A percentile compares a stretch with the other conserved stretches of the same genome.
These are phyloP conservation scores for Phodopus roborovskii DNA, from an alignment of 2,113 vertebrate genomes.

Conservation along the genomic window DNA sequence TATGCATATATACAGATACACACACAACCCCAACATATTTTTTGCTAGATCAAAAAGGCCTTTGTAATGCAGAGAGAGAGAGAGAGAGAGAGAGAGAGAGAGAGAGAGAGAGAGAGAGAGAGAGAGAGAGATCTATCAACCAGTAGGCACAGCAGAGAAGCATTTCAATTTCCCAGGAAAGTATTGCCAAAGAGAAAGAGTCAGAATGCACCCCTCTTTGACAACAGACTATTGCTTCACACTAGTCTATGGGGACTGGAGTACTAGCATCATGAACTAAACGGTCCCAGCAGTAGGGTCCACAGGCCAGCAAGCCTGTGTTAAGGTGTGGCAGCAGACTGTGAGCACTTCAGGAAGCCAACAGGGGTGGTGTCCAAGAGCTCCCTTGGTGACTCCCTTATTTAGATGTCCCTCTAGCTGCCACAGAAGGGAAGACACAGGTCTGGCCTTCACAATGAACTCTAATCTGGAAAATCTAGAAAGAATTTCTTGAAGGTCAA, in stretches of 20 bases:
- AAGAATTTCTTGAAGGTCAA: neutral
- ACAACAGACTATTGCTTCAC: accelerated
- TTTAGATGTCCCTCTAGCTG: neutral
- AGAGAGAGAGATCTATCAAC: neutral
- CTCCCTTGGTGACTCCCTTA: accelerated
- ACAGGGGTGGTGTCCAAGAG: neutral
- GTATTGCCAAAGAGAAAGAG: neutral
- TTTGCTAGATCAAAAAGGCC: no score
- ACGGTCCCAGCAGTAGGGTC: accelerated
- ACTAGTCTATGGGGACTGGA: neutral
- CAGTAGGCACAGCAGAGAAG: neutral
- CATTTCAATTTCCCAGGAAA: neutral
- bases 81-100: no score
- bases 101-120: no score
- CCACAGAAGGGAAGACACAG: accelerated
- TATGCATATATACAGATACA: accelerated
- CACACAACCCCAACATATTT: no score
- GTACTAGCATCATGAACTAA: no score
- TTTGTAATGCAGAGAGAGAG: no score
- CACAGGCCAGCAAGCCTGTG: accelerated
- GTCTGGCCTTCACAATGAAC: no score
- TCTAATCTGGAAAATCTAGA: neutral
- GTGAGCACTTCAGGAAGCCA: neutral
- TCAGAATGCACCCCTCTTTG: neutral
- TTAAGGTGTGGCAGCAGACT: neutral